Evolutionary conservation across 2,797 vertebrate genomes (phyloP), one percentile per base, ranked within the genome.

Genomic region (Lutjanus argentimaculatus): DNA sequence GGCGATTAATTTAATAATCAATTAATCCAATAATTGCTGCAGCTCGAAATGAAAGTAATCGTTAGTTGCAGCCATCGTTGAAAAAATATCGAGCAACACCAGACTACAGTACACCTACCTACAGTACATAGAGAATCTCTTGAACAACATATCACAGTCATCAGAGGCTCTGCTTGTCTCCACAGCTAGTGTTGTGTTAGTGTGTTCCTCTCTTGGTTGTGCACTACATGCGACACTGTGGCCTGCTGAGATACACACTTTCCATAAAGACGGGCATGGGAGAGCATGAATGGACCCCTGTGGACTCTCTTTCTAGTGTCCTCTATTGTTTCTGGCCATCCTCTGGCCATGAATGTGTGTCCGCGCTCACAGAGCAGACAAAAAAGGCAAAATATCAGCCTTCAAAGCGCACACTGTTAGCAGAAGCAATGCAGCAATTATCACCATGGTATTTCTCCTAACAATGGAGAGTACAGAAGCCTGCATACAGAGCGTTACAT

Each of bases 241-340:
- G 68, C 88, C 59, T 83, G 85, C 88, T 92, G 92, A 89, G 90
- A 85, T 63, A 70, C 87, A 90, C 59, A 70, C 45, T 82, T 61
- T 77, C 75, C 76, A 85, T 76, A 83, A 88, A 87, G 82, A 77
- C 66, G 55, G 69, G 63, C 89, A 68, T 75, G 30, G 70, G 75
- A 79, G 80, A 61, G 56, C 59, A 63, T 75, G 67, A 83, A 87
- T 79, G 81, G 77, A 87, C 80, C 81, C 90, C 87, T n/a, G 78
- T 51, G 46, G 84, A 74, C 64, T 59, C 52, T n/a, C 62, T 83
- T 82, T 84, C 51, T 52, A 67, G 16, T 58, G 68, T 80, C 52
- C 48, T 84, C 52, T 69, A 43, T 84, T 77, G 73, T 86, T 77
- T 76, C 71, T 36, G 57, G n/a, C 57, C 73, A 5, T 85, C 66